Evolutionary conservation across 2,113 vertebrate species (phyloP).

Genomic region (Chaenocephalus aceratus): DNA sequence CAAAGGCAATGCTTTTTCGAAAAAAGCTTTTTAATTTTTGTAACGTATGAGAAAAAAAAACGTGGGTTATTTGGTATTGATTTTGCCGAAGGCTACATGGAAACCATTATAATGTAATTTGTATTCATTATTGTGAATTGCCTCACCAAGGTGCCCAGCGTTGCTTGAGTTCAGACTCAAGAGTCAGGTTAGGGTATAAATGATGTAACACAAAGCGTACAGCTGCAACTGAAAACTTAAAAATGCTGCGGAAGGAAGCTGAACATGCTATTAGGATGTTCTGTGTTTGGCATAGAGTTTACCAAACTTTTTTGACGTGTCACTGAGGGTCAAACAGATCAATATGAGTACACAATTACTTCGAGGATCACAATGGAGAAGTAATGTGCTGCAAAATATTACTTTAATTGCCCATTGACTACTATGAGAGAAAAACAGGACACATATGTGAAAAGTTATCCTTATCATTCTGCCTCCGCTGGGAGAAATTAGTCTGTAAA

Average conservation of each 20-base stretch:
- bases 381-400: constrained; percentile 4
- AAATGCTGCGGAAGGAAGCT: not conserved
- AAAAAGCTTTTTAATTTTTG: constrained; percentile 8
- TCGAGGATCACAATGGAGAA: not conserved
- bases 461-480: constrained; percentile 24
- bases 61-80: constrained; percentile 12
- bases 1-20: not conserved
- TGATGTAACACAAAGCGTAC: constrained; percentile 46
- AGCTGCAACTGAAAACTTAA: constrained; percentile 37
- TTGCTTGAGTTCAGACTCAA: not conserved
- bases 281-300: not conserved
- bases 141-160: constrained; percentile 8
- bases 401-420: constrained; percentile 10
- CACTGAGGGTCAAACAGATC: constrained; percentile 9
- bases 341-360: not conserved
- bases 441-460: constrained; percentile 35
- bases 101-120: constrained; percentile 19
- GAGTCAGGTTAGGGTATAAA: not conserved
- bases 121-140: constrained; percentile 13
- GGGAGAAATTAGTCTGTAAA: constrained; percentile 19
- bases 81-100: constrained; percentile 17
- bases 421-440: constrained; percentile 12
- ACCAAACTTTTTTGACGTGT: not conserved
- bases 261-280: not conserved
- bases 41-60: too few relatives aligned